Percentiles rank a stretch among this genome's conserved stretches.
These are phyloP conservation scores for Drosophila setifemur DNA, from an alignment of 1,140 invertebrate genomes.

Conservation along the genomic window DNA sequence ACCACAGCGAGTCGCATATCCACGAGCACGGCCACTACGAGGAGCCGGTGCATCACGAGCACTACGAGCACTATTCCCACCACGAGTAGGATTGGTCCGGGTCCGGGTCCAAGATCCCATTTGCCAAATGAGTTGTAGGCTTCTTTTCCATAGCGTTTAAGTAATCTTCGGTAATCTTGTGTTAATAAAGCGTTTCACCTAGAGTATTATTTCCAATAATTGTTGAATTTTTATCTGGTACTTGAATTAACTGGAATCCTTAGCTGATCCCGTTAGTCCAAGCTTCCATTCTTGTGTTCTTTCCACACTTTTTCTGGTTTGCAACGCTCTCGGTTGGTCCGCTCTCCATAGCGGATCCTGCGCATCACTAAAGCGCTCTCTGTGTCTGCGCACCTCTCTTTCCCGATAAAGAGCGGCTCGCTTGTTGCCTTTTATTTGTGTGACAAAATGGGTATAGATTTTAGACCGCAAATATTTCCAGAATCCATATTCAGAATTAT, in stretches of 20 bases:
- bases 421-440: too few relatives aligned
- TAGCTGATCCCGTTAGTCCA: too few relatives aligned
- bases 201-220: conserved; percentile 10
- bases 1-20: conserved; percentile 84
- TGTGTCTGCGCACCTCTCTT: too few relatives aligned
- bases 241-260: background rate
- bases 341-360: too few relatives aligned
- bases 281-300: too few relatives aligned
- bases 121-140: conserved; percentile 59
- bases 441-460: too few relatives aligned
- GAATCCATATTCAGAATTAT: too few relatives aligned
- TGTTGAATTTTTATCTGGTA: background rate
- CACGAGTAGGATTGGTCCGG: conserved; percentile 45
- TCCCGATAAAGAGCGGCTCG: too few relatives aligned
- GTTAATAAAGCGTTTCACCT: conserved; percentile 48
- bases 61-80: conserved; percentile 75
- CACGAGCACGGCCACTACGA: conserved; percentile 83
- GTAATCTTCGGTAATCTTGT: conserved; percentile 23
- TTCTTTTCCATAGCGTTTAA: conserved; percentile 37
- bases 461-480: too few relatives aligned
- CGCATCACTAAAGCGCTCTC: too few relatives aligned
- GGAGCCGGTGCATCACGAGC: conserved; percentile 74
- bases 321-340: too few relatives aligned
- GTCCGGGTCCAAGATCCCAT: background rate
- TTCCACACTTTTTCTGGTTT: too few relatives aligned